Percentiles rank a stretch among this genome's conserved stretches.
phyloP scores from a whole-genome alignment of 1,140 invertebrate genomes.

The Megalopta genalis region DNA sequence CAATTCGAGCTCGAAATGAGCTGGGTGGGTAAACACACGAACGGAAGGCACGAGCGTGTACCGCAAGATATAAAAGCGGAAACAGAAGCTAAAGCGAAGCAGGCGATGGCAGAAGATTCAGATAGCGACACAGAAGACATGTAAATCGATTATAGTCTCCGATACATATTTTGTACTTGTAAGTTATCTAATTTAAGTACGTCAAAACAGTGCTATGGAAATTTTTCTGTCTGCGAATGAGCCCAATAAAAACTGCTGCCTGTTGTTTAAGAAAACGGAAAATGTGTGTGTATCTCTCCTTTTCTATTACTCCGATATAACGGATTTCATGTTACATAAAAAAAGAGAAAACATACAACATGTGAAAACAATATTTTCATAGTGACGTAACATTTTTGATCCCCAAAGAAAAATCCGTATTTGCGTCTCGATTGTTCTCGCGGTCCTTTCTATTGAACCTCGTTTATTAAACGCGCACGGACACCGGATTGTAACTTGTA shows the following conservation, averaged over 20 bases:
- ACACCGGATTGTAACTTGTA: neutral
- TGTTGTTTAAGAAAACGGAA: slow-evolving; percentile 33
- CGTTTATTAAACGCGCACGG: neutral
- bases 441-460: neutral
- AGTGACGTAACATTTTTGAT: slow-evolving; percentile 1
- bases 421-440: neutral
- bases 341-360: no score
- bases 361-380: no score
- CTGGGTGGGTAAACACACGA: slow-evolving; percentile 94
- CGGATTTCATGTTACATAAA: no score
- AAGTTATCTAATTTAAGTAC: slow-evolving; percentile 55
- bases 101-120: slow-evolving; percentile 90
- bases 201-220: neutral
- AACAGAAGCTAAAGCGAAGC: slow-evolving; percentile 90
- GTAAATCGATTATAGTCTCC: slow-evolving; percentile 67
- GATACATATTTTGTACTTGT: slow-evolving; percentile 51
- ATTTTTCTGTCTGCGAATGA: slow-evolving; percentile 8
- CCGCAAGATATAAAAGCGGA: slow-evolving; percentile 84
- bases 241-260: slow-evolving; percentile 39
- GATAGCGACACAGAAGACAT: slow-evolving; percentile 91
- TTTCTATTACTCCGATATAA: neutral
- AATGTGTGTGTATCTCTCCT: neutral
- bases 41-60: slow-evolving; percentile 88
- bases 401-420: neutral
- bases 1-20: slow-evolving; percentile 98